phyloP scores from a whole-genome alignment of 1,140 invertebrate species.

The Batillaria attramentaria region DNA sequence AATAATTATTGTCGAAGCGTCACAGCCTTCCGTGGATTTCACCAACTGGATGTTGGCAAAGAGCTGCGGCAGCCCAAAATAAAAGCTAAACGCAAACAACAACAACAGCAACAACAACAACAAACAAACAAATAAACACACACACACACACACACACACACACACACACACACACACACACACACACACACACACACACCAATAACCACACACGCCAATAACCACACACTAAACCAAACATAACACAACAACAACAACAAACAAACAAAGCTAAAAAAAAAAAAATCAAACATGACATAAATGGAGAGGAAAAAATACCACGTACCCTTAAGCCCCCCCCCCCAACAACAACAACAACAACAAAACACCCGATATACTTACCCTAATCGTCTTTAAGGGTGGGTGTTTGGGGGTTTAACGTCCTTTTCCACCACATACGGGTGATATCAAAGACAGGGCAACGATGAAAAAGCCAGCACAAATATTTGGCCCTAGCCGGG shows the following conservation, averaged over 20 bases:
- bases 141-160: background rate
- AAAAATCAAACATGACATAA: too few species aligned
- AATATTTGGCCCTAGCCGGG: too few species aligned
- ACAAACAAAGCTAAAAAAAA: background rate
- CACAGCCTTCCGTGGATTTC: background rate
- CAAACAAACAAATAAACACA: background rate
- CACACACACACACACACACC: background rate
- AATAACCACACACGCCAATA: background rate
- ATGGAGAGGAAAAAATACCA: too few species aligned
- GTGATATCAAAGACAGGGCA: too few species aligned
- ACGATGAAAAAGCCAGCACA: too few species aligned
- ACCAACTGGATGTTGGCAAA: background rate
- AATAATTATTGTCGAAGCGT: background rate
- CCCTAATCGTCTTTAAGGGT: too few species aligned
- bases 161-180: background rate
- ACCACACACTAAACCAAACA: background rate
- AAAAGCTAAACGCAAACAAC: background rate
- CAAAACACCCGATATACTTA: too few species aligned
- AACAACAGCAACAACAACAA: background rate
- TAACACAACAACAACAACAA: background rate
- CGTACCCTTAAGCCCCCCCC: too few species aligned
- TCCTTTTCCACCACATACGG: too few species aligned
- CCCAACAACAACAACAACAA: too few species aligned
- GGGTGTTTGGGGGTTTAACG: too few species aligned
- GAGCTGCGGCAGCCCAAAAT: background rate